phyloP scores from a whole-genome alignment of 2,797 vertebrate species.

The Notolepis coatsorum region DNA sequence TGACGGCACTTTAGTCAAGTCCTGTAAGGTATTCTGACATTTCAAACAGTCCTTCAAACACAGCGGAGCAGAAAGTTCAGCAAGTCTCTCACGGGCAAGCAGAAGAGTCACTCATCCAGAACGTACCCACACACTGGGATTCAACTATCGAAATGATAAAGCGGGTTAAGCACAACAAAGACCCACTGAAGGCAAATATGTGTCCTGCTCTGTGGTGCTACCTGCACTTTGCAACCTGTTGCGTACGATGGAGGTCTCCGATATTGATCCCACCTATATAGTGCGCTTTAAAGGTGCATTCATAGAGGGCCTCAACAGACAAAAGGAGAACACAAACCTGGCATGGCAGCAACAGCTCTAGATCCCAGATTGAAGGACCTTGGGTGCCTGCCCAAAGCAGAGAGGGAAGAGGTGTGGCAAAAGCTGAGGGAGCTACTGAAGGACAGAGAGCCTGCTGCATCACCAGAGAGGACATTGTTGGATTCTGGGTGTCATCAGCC shows the following conservation, averaged over 20 bases:
- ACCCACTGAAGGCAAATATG: constrained; percentile 20
- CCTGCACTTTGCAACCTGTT: constrained; percentile 16
- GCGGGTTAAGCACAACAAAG: constrained; percentile 22
- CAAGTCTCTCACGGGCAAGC: not conserved
- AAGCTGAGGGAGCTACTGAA: constrained; percentile 20
- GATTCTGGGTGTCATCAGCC: too few relatives aligned
- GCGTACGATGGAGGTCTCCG: constrained; percentile 14
- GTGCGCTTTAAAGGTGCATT: constrained; percentile 24
- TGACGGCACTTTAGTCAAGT: constrained; percentile 2
- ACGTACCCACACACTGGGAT: constrained; percentile 20
- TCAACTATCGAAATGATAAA: constrained; percentile 27
- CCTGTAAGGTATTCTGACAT: constrained; percentile 8
- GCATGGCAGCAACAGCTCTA: constrained; percentile 20
- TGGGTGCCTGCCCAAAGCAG: constrained; percentile 20
- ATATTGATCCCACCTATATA: constrained; percentile 22
- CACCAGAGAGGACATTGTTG: constrained; percentile 7
- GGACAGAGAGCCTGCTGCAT: constrained; percentile 19
- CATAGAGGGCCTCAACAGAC: constrained; percentile 8
- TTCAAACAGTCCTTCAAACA: constrained; percentile 29
- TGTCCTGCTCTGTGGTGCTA: constrained; percentile 30
- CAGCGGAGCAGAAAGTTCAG: constrained; percentile 15
- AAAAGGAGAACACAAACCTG: constrained; percentile 30
- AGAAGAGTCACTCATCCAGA: constrained; percentile 18
- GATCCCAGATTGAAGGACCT: constrained; percentile 29
- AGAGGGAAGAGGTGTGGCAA: constrained; percentile 27